Base-by-base conservation (phyloP, 2,888 invertebrate species). In the Drosophila anomalipes region DNA sequence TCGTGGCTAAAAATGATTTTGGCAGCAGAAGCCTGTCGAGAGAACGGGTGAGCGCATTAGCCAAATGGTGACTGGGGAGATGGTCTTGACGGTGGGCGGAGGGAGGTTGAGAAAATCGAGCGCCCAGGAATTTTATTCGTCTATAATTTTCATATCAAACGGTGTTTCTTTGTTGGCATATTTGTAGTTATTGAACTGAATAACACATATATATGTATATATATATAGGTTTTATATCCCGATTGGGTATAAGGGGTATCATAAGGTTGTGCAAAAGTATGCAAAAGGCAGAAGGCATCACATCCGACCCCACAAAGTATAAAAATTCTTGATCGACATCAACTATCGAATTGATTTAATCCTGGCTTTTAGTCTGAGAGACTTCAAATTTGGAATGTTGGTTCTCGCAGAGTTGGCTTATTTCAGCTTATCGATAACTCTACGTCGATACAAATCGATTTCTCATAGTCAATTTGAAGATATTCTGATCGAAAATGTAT, bases 1-100 rank as follows among this genome's bases (percentile, higher is more conserved):
- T 52, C 73, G 79, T 79, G 65, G 82, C 87, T 86, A 81, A 83
- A 88, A 89, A 89, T 89, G 70, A 85, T 82, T 82, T 88, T 88
- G 79, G 80, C 83, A 77, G 62, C 70, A 70, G 70, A 79, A 69
- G 62, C 71, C 63, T 35, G 35, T 32, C 26, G 81, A 83, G 84
- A 74, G 80, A 69, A 65, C 44, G 69, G 58, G 58, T 57, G 78
- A 74, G 75, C 41, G 70, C 41, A 53, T 61, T 54, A 61, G 49
- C 58, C 37, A 70, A 69, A 44, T 41, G 49, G 16, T 51, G 61
- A 10, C 28, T 35, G 30, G 26, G 19, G 22, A 16, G 52, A 6
- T 5, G 58, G 19, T 28, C 14, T 26, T 6, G 26, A 1, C 30
- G 28, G 30, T 56, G 56, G 32, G 19, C 16, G 9, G n/a, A 26